Evolutionary conservation across 2,113 vertebrate species (phyloP), one percentile per base, ranked within the genome.

Genomic region (Microcebus jonahi): DNA sequence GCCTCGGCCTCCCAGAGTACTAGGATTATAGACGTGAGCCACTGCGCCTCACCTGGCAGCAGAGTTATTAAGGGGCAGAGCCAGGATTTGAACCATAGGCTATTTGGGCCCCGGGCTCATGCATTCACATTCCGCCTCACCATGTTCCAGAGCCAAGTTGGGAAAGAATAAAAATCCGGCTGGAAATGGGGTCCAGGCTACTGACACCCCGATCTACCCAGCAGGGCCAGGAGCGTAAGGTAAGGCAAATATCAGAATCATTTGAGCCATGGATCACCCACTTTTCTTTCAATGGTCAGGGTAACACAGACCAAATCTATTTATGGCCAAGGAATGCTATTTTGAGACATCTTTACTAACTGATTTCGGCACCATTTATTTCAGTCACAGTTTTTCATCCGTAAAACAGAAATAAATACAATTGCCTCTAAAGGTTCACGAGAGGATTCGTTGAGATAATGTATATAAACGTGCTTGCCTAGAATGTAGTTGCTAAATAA

Each of bases 361-460:
- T 39, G 13, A 75, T 68, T 86, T 67, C 3, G 27, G 34, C 21
- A 90, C 48, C 2, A 80, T 67, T 81, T 77, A 55, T 84, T 83
- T 12, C 39, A 90, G 45, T 71, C 31, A 88, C 59, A 70, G 25
- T 61, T 91, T 88, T 71, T 85, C 42, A 63, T 39, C 29, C 10
- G 84, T 70, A 48, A 93, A 80, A 29, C 50, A 94, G 55, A 84
- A 85, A 81, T 76, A 53, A 93, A 93, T 82, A 5, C 55, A 68
- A 18, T 36, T 70, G 42, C 17, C 39, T 81, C 34, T 13, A 71
- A 84, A 93, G n/a, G 9, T 76, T 88, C 36, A 34, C 23, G 29
- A 13, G 45, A 88, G 23, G n/a, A 71, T 82, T 91, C 34, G 42
- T 34, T 88, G 34, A 87, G 86, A 68, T 53, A 36, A 42, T 36